Evolutionary conservation across 2,797 vertebrate species (phyloP), one percentile per base, ranked within the genome.

Genomic region (Phaenicophaeus curvirostris): DNA sequence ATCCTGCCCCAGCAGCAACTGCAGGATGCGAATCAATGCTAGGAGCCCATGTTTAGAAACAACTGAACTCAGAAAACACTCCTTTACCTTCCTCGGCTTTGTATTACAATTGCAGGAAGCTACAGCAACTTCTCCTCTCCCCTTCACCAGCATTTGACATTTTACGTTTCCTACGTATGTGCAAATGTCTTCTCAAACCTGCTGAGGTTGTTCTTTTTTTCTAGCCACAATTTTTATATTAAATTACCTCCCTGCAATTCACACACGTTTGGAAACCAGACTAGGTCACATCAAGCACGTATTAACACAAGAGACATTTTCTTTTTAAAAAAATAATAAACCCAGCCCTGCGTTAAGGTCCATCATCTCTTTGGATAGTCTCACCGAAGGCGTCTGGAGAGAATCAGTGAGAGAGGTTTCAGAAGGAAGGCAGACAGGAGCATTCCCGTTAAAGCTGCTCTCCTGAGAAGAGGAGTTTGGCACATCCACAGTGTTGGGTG

Each of bases 331-430:
- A 44, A 37, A 48, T 48, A 92, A 81, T 9, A 58, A 87, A 63
- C 51, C 77, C 88, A 69, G 95, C 79, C 79, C 90, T 8, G 24
- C 0, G 7, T 66, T 79, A 89, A 85, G 90, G 58, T 3, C 39
- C 30, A 21, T 57, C 67, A 87, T 83, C 93, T 24, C 92, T 69
- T 91, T 76, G 46, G 79, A 89, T 35, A 65, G 97, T 98, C 99
- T 99, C 99, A 99, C 99, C 99, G 98, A 98, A 97, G 99, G 98
- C 95, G 98, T 98, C 98, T 98, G 99, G 96, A 99, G 98, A 96
- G 98, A 98, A 98, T 98, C 99, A 98, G 98, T 98, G 98, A 99
- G 97, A 99, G 98, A 98, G 97, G 98, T 97, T 98, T 99, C 99
- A 95, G 98, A 98, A 98, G 99, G 98, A 98, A 99, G 99, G 98